Evolutionary conservation across 2,888 invertebrate species (phyloP).

Genomic region (Limnephilus auricula): DNA sequence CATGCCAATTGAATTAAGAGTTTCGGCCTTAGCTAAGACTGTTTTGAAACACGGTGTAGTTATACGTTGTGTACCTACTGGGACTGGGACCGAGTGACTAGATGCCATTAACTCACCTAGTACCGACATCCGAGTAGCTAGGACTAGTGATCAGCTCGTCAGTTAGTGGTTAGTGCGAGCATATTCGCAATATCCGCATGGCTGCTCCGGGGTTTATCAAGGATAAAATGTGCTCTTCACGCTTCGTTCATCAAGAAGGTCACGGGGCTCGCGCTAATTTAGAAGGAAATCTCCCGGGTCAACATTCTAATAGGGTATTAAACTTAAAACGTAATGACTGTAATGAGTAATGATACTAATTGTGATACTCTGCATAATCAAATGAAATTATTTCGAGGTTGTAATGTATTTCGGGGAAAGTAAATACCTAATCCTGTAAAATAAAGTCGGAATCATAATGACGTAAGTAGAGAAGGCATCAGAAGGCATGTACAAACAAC

Average conservation of each 20-base stretch:
- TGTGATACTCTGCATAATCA: too few species aligned
- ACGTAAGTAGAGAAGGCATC: too few species aligned
- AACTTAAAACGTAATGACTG: too few species aligned
- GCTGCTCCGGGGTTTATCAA: not conserved
- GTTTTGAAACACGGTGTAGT: too few species aligned
- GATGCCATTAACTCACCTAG: not conserved
- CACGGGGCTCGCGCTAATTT: conserved; percentile 2
- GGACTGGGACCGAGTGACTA: not conserved
- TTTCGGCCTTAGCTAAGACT: too few species aligned
- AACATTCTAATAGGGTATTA: too few species aligned
- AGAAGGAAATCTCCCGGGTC: not conserved
- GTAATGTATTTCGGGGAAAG: not conserved
- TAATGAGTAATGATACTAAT: too few species aligned
- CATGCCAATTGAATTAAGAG: too few species aligned
- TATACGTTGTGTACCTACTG: not conserved
- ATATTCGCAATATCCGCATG: conserved; percentile 23
- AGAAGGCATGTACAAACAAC: too few species aligned
- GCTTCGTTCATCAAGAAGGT: conserved; percentile 20
- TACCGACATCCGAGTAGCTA: not conserved
- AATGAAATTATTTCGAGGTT: too few species aligned
- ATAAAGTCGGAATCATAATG: too few species aligned
- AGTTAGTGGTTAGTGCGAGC: not conserved
- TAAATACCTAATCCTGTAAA: too few species aligned
- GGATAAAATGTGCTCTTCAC: conserved; percentile 12
- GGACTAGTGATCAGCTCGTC: not conserved